Evolutionary conservation across 2,113 vertebrate species (phyloP), one percentile per base, ranked within the genome.

Genomic region (Dascyllus trimaculatus): DNA sequence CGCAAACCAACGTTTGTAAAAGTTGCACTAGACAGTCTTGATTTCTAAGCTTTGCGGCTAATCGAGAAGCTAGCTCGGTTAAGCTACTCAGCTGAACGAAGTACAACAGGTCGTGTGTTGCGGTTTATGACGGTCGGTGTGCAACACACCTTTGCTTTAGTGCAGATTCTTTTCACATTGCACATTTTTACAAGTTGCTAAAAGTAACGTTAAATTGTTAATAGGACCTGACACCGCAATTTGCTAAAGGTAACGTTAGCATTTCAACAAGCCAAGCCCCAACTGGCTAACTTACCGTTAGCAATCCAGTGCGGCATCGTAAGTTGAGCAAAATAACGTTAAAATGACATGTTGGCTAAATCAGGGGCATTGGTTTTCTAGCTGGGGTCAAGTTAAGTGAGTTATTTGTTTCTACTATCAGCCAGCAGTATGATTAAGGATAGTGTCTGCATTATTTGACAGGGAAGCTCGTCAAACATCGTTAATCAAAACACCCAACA

Each of bases 401-500:
- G 2, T 0, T 1, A 9, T 1, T 51, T 57, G 18, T 60, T 18
- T 13, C 18, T 24, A 64, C 51, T 57, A 54, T 65, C 67, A 65
- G 11, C 13, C 13, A 4, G 40, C 40, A 43, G 14, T 43, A 43
- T 14, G 13, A 43, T 15, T 13, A 43, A 15, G 13, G 40, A 15
- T 15, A 15, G 40, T 43, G 11, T 43, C 6, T 29, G 29, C 29
- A 6, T 29, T 43, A 9, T n/a, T 21, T 21, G 32, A 25, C 13
- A 63, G 66, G 11, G 35, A 57, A 71, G 29, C 46, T 54, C 19
- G 22, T 25, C 58, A 63, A 24, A 46, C 61, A 29, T 78, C 56
- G 53, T 76, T 70, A 81, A 83, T 86, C 72, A 86, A 26, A 85
- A 60, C 80, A 67, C 22, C 71, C n/a, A 35, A 35, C 24, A 65